Percentiles rank a stretch among this genome's conserved stretches.
Evolutionary conservation across 64 coral and sea anemone genomes (phyloP).

Genomic region (Actinia tenebrosa): DNA sequence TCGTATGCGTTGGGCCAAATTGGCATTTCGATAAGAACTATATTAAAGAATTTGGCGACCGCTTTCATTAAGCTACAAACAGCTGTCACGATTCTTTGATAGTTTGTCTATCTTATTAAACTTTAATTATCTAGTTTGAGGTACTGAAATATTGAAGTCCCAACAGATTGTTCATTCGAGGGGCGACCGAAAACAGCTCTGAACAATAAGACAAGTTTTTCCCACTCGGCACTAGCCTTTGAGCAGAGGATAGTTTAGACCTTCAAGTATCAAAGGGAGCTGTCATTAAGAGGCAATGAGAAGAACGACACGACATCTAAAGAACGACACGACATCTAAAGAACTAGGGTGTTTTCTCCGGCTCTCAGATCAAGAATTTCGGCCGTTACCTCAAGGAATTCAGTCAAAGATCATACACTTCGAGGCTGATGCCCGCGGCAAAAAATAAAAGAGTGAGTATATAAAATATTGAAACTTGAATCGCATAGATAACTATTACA

Average conservation of each 20-base stretch:
- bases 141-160: not conserved
- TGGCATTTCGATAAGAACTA: slow-evolving; percentile 13
- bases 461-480: not conserved
- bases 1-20: not conserved
- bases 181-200: not conserved
- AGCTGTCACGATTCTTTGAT: not conserved
- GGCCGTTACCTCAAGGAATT: not conserved
- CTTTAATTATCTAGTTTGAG: slow-evolving; percentile 6
- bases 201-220: not conserved
- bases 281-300: not conserved
- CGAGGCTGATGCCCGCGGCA: not conserved
- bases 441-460: not conserved
- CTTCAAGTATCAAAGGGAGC: not conserved
- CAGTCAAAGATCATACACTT: not conserved
- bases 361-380: not conserved
- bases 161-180: not conserved
- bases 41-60: not conserved
- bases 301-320: not conserved
- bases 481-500: not conserved
- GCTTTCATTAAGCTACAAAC: not conserved
- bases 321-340: not conserved
- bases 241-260: not conserved
- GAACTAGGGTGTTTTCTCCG: not conserved
- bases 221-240: not conserved
- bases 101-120: slow-evolving; percentile 14